phyloP scores from a whole-genome alignment of 2,797 vertebrate genomes.

The Leucoraja ocellata region DNA sequence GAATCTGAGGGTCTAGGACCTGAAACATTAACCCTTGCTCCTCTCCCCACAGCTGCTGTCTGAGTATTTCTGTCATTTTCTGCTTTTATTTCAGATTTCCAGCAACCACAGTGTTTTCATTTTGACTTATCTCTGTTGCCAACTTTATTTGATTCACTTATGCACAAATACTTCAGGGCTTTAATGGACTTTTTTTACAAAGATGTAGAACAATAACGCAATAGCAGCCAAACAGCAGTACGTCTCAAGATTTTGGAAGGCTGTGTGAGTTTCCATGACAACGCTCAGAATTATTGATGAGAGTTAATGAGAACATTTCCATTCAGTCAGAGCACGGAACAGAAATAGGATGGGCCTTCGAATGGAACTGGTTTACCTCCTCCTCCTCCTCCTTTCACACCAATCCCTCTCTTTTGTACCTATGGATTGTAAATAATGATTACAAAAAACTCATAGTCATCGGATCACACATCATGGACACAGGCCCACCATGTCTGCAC shows the following conservation, averaged over 20 bases:
- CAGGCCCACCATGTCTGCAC: too few species aligned
- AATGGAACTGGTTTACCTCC: not conserved
- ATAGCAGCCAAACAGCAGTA: not conserved
- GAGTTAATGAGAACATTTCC: not conserved
- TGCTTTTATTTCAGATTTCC: too few species aligned
- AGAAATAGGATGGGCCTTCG: not conserved
- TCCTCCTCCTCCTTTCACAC: not conserved
- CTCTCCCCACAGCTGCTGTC: too few species aligned
- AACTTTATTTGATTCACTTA: not conserved
- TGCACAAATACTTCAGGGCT: not conserved
- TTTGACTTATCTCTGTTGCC: too few species aligned
- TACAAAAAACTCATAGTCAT: not conserved
- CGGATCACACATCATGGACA: too few species aligned
- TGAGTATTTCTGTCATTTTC: too few species aligned
- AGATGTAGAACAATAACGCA: not conserved
- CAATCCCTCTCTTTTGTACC: not conserved
- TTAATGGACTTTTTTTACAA: not conserved
- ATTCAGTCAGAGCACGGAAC: not conserved
- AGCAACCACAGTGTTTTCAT: too few species aligned
- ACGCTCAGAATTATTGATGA: not conserved
- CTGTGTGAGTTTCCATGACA: not conserved
- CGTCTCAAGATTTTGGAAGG: not conserved
- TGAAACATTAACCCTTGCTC: too few species aligned
- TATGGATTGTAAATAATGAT: not conserved
- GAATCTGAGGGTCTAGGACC: too few species aligned